Percentiles rank a stretch among this genome's conserved stretches.
Evolutionary conservation across 2,797 vertebrate genomes (phyloP).

Genomic region (Fistularia commersonii): DNA sequence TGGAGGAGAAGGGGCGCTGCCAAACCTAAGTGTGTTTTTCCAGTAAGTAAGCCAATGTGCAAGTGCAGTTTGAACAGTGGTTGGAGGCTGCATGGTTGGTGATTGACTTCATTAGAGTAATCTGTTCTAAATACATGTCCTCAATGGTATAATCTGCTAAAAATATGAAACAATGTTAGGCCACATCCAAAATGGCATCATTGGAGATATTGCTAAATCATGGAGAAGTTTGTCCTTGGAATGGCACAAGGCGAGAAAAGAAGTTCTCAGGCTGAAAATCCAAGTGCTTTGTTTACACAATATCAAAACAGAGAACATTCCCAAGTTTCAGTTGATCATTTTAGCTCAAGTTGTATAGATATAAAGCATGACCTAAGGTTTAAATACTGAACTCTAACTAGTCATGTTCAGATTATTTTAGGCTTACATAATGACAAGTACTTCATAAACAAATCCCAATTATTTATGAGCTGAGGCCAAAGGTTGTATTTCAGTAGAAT

Average conservation of each 20-base stretch:
- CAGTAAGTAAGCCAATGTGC: slow-evolving; percentile 5
- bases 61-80: background rate
- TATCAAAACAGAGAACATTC: too few relatives aligned
- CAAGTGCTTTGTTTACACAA: background rate
- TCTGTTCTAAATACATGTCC: slow-evolving; percentile 50
- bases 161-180: slow-evolving; percentile 47
- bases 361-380: slow-evolving; percentile 6
- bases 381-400: slow-evolving; percentile 4
- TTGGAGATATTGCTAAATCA: slow-evolving; percentile 31
- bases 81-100: slow-evolving; percentile 29
- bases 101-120: slow-evolving; percentile 60
- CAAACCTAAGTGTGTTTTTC: background rate
- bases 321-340: too few relatives aligned
- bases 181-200: slow-evolving; percentile 31
- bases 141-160: slow-evolving; percentile 51
- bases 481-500: too few relatives aligned
- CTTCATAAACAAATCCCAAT: too few relatives aligned
- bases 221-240: slow-evolving; percentile 22
- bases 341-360: too few relatives aligned
- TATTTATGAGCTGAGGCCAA: too few relatives aligned
- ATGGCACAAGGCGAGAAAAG: slow-evolving; percentile 31
- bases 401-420: slow-evolving; percentile 36
- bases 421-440: slow-evolving; percentile 14
- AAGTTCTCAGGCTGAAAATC: slow-evolving; percentile 2
- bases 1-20: too few relatives aligned